Evolutionary conservation across 2,888 invertebrate genomes (phyloP), one percentile per base, ranked within the genome.

Genomic region (Drosophila kuntzei): DNA sequence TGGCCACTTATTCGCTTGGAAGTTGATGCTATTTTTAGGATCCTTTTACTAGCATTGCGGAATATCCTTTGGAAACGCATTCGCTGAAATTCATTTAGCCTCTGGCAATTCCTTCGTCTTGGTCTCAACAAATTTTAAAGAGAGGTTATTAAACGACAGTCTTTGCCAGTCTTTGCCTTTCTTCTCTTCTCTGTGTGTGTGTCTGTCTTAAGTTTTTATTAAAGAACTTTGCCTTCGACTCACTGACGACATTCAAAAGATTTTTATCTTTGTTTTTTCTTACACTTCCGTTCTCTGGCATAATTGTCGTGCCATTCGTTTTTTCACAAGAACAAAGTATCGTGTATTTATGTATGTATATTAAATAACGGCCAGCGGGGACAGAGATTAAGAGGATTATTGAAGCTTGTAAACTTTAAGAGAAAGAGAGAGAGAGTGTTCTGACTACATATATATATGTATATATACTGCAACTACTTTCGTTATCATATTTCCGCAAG

Each of bases 191-290:
- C 36, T 14, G 6, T 37, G 8, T 9, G 8, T 39, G 41, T 50
- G 49, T 36, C 34, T 22, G 49, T 22, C 49, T 36, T n/a, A 34
- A 49, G 34, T 29, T 53, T 32, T 41, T 53, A 41, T 53, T 53
- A 53, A 41, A 53, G 41, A 41, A 53, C 20, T 41, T 53, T 20
- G 29, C 53, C 29, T n/a, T 20, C 20, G 41, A n/a, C 41, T 20
- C 41, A 20, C 14, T 36, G 14, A 25, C 8, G 37, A 9, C 27
- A 29, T n/a, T 39, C 18, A 39, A 39, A 39, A 53, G 39, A 41
- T 53, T 41, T 29, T 11, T 41, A 41, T 41, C 53, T 41, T 53
- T 53, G 53, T 53, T 53, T 53, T 53, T 20, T n/a, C 41, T 41
- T n/a, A 41, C 53, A 53, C 53, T 53, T 53, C 41, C 41, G 27